Evolutionary conservation across 2,888 invertebrate species (phyloP), one percentile per base, ranked within the genome.

Genomic region (Habroteleia sp.): DNA sequence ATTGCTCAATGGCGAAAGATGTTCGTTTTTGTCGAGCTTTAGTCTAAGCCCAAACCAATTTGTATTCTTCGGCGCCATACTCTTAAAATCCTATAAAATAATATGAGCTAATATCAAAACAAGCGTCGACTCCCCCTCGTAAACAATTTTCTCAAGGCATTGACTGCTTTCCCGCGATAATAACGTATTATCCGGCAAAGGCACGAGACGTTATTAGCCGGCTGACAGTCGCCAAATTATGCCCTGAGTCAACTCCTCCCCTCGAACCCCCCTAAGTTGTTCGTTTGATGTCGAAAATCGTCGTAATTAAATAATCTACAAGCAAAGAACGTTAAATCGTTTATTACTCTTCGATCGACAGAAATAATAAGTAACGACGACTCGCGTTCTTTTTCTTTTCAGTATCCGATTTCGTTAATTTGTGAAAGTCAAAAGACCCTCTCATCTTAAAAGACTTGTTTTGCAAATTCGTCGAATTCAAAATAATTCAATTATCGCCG

Each of bases 271-370:
- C 46, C 37, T 7, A 37, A 37, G 13, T 39, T 35, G 48, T 41
- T 71, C 54, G 75, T 75, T 75, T 75, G 75, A 75, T 75, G 54
- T 75, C 54, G 71, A 54, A 71, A 75, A 69, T 75, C 65, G 65
- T 46, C 39, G 60, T 75, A 71, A 75, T 75, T 71, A 75, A 75
- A 75, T 71, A 75, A 75, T 69, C 52, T 37, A 10, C 58, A 27
- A 37, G 65, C 60, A 58, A 68, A 65, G 65, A 58, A 65, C 65
- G 44, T 27, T 35, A 31, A 65, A 65, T 71, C 54, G 58, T 60
- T 69, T 69, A 60, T 74, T 74, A 65, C 35, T 46, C 29, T 25
- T 35, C 42, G 46, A 74, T 74, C 52, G 39, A 14, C 41, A 41
- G n/a, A 31, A 52, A 48, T 35, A 31, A 42, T 54, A 50, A 27